A percentile compares a stretch with the other conserved stretches of the same genome.
These are phyloP conservation scores for Andrena dorsata DNA, from an alignment of 2,888 invertebrate genomes.

Conservation along the genomic window DNA sequence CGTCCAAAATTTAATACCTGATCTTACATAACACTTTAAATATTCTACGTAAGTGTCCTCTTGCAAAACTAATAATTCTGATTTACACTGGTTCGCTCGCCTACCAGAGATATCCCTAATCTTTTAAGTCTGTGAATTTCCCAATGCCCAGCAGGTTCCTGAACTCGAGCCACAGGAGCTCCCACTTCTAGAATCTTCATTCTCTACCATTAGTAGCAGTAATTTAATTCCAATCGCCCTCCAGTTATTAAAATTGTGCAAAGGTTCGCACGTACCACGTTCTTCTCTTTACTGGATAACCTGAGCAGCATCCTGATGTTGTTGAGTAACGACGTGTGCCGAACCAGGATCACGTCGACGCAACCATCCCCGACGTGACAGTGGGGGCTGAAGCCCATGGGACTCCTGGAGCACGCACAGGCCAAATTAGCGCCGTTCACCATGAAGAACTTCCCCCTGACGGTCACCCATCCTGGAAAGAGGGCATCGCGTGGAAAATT, in stretches of 20 bases:
- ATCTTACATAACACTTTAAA: too few species aligned
- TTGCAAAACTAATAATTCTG: too few species aligned
- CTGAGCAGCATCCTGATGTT: conserved; percentile 89
- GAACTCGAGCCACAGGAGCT: too few species aligned
- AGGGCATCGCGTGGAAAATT: background rate
- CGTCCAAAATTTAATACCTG: too few species aligned
- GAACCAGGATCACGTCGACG: conserved; percentile 91
- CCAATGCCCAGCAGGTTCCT: too few species aligned
- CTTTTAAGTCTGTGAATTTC: too few species aligned
- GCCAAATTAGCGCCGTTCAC: conserved; percentile 92
- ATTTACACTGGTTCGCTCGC: too few species aligned
- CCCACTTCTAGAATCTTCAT: too few species aligned
- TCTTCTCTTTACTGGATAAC: conserved; percentile 87
- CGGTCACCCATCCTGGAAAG: conserved; percentile 86
- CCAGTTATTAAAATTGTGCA: background rate
- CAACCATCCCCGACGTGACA: conserved; percentile 93
- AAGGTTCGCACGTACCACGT: conserved; percentile 86
- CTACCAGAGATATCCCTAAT: too few species aligned
- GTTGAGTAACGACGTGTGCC: conserved; percentile 90
- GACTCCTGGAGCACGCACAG: conserved; percentile 91
- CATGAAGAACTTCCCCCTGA: conserved; percentile 91
- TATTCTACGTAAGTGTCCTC: too few species aligned
- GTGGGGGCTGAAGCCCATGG: conserved; percentile 91
- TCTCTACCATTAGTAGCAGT: too few species aligned
- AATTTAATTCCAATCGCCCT: too few species aligned